Evolutionary conservation across 2,888 invertebrate species (phyloP).

Genomic region (Blomia tropicalis): DNA sequence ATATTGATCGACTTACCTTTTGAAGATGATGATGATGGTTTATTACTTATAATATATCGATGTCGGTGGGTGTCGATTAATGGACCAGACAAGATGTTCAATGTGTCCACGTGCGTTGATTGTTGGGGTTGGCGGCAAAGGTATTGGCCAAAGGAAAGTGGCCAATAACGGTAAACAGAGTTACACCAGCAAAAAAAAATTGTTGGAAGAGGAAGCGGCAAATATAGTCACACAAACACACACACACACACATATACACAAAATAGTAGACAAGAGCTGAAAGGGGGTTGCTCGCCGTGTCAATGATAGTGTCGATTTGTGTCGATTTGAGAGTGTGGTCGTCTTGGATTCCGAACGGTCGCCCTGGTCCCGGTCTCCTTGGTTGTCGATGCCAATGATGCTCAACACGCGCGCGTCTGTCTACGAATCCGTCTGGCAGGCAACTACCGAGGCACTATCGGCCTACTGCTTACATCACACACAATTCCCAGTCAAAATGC

Average conservation of each 20-base stretch:
- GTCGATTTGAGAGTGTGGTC: not conserved
- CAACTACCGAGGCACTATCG: slow-evolving; percentile 2
- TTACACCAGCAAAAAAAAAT: not conserved
- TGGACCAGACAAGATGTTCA: no score
- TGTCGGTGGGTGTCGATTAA: no score
- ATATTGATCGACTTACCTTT: no score
- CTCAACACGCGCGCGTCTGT: not conserved
- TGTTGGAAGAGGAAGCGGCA: not conserved
- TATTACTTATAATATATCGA: no score
- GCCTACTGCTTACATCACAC: slow-evolving; percentile 1
- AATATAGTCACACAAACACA: no score
- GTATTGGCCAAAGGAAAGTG: not conserved
- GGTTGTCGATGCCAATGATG: not conserved
- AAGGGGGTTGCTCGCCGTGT: not conserved
- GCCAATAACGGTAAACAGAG: slow-evolving; percentile 4
- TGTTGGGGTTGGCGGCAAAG: not conserved
- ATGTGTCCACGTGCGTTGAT: no score
- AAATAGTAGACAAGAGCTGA: no score
- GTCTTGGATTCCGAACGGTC: not conserved
- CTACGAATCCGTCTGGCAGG: slow-evolving; percentile 1
- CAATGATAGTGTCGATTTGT: not conserved
- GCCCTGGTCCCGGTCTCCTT: slow-evolving; percentile 17
- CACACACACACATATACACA: no score
- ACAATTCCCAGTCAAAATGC: not conserved
- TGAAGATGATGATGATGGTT: no score